Evolutionary conservation across 1,140 invertebrate species (phyloP), one percentile per base, ranked within the genome.

Genomic region (Cyphomyrmex costatus): DNA sequence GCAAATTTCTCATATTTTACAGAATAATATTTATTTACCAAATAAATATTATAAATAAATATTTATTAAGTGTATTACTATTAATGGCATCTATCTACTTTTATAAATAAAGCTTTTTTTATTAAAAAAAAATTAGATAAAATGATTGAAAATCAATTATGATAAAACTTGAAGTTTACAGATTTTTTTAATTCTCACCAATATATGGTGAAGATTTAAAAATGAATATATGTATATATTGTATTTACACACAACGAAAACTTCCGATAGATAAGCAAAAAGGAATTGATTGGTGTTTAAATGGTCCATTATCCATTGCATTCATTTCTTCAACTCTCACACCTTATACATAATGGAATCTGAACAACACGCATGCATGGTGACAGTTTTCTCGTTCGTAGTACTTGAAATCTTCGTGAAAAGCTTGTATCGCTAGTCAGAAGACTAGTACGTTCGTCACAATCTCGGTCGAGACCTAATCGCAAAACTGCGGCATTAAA

Each of bases 381-480:
- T 21, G 14, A 16, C 16, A 58, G n/a, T n/a, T 33, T 58, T 73
- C 7, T 27, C 24, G 33, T 6, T 30, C 27, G 14, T 10, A 42
- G 3, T 24, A n/a, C 19, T 53, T 24, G 19, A 60, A 12, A 27
- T 14, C 36, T 60, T 60, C 49, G 68, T 19, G 60, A 33, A 60
- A 46, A 82, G 12, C n/a, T 71, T 6, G 12, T 8, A 58, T 46
- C 2, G 24, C 1, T 2, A 33, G 14, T 61, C n/a, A 60, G n/a
- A 6, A 49, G 3, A 33, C 53, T 74, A 74, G 73, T 61, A 7
- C 21, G 66, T 5, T 14, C 36, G 8, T 53, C 12, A 53, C 36
- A 74, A 73, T 83, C 36, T 83, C 79, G 42, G 33, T 36, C 49
- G 16, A 53, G 53, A 83, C 10, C 36, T 82, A 60, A 83, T 27